phyloP scores from a whole-genome alignment of 1,140 invertebrate genomes.

The Oryctes rhinoceros region DNA sequence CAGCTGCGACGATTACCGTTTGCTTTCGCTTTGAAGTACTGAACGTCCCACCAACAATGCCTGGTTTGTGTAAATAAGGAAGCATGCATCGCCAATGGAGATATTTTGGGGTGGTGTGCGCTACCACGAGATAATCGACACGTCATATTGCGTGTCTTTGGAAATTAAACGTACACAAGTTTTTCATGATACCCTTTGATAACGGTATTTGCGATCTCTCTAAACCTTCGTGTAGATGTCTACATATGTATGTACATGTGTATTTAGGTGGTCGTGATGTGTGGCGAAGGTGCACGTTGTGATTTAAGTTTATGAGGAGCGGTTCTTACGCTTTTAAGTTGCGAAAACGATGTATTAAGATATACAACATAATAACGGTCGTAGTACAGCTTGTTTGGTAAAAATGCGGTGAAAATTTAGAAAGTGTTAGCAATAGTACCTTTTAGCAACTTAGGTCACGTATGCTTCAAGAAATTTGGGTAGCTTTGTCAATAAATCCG shows the following conservation, averaged over 20 bases:
- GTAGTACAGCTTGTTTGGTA: too few relatives aligned
- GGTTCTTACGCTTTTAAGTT: too few relatives aligned
- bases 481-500: too few relatives aligned
- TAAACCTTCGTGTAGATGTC: background rate
- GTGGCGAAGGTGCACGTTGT: too few relatives aligned
- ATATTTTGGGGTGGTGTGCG: slow-evolving; percentile 14
- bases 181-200: slow-evolving; percentile 28
- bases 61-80: slow-evolving; percentile 31
- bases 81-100: slow-evolving; percentile 15
- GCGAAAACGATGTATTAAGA: too few relatives aligned
- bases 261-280: background rate
- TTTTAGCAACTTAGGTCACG: too few relatives aligned
- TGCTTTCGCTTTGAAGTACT: slow-evolving; percentile 11
- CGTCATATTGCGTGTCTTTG: slow-evolving; percentile 29
- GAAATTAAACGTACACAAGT: slow-evolving; percentile 27
- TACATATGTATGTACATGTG: background rate
- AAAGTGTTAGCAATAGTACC: too few relatives aligned
- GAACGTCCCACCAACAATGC: background rate
- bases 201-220: slow-evolving; percentile 16
- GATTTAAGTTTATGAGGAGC: too few relatives aligned
- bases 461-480: too few relatives aligned
- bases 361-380: too few relatives aligned
- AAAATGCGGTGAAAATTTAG: too few relatives aligned
- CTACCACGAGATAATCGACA: slow-evolving; percentile 16
- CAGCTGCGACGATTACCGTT: background rate